These are phyloP conservation scores for Galeopsomyia nigrocyanea DNA, from an alignment of 2,888 invertebrate species.

Conservation along the genomic window DNA sequence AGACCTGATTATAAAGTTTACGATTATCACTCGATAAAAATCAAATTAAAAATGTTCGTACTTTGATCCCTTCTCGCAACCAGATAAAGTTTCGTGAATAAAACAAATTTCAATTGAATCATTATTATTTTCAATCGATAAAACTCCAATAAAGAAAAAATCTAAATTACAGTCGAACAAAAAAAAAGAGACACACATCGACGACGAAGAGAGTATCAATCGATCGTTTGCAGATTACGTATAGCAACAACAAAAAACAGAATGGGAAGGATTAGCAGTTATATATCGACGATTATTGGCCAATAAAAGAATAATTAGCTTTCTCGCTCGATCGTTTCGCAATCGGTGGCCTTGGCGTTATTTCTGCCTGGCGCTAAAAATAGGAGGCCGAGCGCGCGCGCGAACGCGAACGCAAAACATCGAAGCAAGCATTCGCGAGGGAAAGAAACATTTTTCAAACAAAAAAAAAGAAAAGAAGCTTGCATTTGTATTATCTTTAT, in stretches of 20 bases:
- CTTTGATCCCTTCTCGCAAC: too few species aligned
- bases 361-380: constrained; percentile 57
- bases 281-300: constrained; percentile 23
- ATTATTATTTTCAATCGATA: too few species aligned
- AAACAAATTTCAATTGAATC: too few species aligned
- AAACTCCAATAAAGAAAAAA: too few species aligned
- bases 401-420: too few species aligned
- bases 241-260: neutral
- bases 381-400: constrained; percentile 36
- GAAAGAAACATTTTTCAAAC: neutral
- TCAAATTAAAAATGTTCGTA: too few species aligned
- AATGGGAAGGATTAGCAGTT: neutral
- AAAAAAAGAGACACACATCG: neutral
- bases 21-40: too few species aligned
- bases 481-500: too few species aligned
- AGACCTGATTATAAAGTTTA: too few species aligned
- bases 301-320: constrained; percentile 48
- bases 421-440: constrained; percentile 10
- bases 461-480: too few species aligned
- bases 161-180: constrained; percentile 23
- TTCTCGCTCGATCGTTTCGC: constrained; percentile 59
- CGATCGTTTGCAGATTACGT: too few species aligned
- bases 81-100: too few species aligned
- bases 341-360: constrained; percentile 63
- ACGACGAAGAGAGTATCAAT: neutral